These are phyloP conservation scores for Eutolmus rufibarbis DNA, from an alignment of 2,888 invertebrate genomes.

Conservation along the genomic window DNA sequence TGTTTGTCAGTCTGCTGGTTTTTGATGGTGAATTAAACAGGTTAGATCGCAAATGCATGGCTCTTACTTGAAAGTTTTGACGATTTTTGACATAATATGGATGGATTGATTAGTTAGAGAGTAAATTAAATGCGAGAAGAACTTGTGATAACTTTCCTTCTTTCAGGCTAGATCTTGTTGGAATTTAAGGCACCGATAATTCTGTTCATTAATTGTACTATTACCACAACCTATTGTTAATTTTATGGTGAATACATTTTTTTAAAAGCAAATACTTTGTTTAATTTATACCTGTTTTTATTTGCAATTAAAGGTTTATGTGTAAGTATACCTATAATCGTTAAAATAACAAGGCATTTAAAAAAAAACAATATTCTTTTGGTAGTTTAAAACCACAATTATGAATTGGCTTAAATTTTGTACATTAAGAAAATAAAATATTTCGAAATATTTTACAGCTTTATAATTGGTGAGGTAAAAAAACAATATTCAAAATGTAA, in stretches of 20 bases:
- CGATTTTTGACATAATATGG: not conserved
- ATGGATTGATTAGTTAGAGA: not conserved
- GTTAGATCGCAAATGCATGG: not conserved
- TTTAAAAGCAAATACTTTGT: not conserved
- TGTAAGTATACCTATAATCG: too few species aligned
- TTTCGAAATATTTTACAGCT: too few species aligned
- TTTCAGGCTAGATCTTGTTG: conserved; percentile 35
- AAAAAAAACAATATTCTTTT: too few species aligned
- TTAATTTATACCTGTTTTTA: not conserved
- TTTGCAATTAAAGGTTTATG: too few species aligned
- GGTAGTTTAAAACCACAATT: too few species aligned
- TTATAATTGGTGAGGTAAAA: too few species aligned
- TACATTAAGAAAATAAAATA: too few species aligned
- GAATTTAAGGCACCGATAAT: conserved; percentile 13
- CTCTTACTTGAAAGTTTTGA: not conserved
- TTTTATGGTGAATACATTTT: conserved; percentile 36
- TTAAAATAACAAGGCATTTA: too few species aligned
- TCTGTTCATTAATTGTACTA: conserved; percentile 26
- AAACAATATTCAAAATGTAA: too few species aligned
- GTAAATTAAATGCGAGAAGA: not conserved
- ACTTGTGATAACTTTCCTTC: conserved; percentile 32
- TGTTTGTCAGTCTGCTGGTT: not conserved
- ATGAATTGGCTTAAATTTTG: too few species aligned
- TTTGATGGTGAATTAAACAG: not conserved
- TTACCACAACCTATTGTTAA: conserved; percentile 12